Evolutionary conservation across 2,888 invertebrate genomes (phyloP), one percentile per base, ranked within the genome.

Genomic region (Drosophila silvestris): DNA sequence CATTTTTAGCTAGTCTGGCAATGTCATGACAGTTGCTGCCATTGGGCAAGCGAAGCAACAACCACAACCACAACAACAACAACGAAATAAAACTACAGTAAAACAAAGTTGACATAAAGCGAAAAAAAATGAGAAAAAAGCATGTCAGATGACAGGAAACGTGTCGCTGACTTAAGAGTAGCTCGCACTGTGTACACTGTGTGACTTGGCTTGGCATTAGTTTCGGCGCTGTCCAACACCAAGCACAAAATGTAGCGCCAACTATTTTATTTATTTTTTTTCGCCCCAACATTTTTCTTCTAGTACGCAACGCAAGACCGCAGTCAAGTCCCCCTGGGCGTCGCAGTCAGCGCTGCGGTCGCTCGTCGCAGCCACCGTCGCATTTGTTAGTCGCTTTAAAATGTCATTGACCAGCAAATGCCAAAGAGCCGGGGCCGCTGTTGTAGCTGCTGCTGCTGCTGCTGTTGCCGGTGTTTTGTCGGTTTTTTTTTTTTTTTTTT

Each of bases 361-460:
- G 56, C 26, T 47, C 22, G 50, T 32, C 59, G 57, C 58, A 35
- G 53, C 44, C 33, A 53, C 30, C 44, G 66, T 41, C 63, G 68
- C 64, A 67, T 56, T 59, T 60, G 67, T 37, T 56, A 65, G 63
- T 60, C 63, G 78, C 88, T 89, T 76, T 78, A 81, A 89, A 90
- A 89, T 91, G 90, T 91, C 90, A 91, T 90, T 90, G 90, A 91
- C 90, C 91, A 90, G 89, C 83, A 88, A 87, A 88, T 90, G 90
- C 85, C 82, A 83, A 47, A 77, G 68, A 77, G 81, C 67, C 72
- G 82, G 87, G 77, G 77, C 79, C 81, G 56, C 52, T 66, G 70
- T 68, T 51, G 68, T 58, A 37, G 56, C 56, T 30, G 35, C 41
- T 51, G 35, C 81, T 63, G 62, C 7, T 51, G 54, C 50, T 59